Evolutionary conservation across 2,888 invertebrate genomes (phyloP), one percentile per base, ranked within the genome.

Genomic region (Lydus trimaculatus): DNA sequence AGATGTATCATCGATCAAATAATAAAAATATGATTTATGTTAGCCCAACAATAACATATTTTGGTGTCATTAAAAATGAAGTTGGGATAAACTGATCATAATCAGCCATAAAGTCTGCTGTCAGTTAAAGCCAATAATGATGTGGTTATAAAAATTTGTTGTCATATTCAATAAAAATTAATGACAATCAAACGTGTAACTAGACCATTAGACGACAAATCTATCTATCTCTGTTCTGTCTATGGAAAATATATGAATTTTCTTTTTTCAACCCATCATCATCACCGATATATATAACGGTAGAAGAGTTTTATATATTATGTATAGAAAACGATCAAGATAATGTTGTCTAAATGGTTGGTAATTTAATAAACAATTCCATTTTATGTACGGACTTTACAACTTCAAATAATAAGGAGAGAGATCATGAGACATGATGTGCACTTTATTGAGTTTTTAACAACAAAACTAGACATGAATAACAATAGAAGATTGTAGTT

Each of bases 281-380:
- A n/a, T 3, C 28, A 43, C 8, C 43, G 17, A 43, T 43, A 43
- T 43, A 43, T 43, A n/a, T 13, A n/a, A n/a, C 9, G n/a, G n/a
- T n/a, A n/a, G n/a, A n/a, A 33, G 11, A 11, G 33, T 7, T 33
- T 33, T 33, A n/a, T n/a, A n/a, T 33, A 33, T 33, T 33, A 33
- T 33, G 9, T n/a, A n/a, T n/a, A 39, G 4, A 39, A 17, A 43
- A 43, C 11, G 2, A 43, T 31, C 31, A 31, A 31, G 31, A 36
- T 43, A 43, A 43, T 43, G 43, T 17, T 43, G 0, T 52, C 13
- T 52, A 52, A 52, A 52, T 52, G 23, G 48, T 52, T 23, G 15
- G 48, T 52, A 52, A 56, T 56, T 56, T 56, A 25, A 56, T 25
- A 56, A 43, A 48, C 48, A 48, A 20, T 48, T 48, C 48, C 11